phyloP scores from a whole-genome alignment of 2,797 vertebrate species.

The Poecilia velifera region DNA sequence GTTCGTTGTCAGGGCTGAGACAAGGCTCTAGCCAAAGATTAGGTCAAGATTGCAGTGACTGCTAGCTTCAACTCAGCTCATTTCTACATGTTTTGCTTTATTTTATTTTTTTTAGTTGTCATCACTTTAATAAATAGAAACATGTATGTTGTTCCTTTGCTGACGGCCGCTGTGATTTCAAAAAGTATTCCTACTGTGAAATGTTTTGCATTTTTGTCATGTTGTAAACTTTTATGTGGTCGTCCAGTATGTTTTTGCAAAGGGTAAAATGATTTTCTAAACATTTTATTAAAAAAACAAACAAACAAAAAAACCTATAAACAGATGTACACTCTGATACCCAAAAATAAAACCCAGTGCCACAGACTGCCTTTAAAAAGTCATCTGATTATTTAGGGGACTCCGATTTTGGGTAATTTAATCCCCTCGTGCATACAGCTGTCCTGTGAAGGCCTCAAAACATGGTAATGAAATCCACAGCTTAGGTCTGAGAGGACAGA shows the following conservation, averaged over 20 bases:
- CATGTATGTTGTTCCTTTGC: not conserved
- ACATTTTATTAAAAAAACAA: not conserved
- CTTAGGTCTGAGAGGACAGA: not conserved
- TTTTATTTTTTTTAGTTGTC: constrained; percentile 7
- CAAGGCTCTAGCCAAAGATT: constrained; percentile 61
- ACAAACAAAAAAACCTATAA: not conserved
- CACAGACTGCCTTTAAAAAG: too few species aligned
- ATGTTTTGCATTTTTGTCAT: not conserved
- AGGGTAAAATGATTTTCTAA: not conserved
- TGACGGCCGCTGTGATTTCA: not conserved
- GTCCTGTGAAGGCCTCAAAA: not conserved
- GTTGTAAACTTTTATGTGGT: not conserved
- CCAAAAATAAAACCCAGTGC: too few species aligned
- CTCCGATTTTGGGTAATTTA: not conserved
- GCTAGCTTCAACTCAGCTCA: constrained; percentile 48
- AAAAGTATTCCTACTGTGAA: not conserved
- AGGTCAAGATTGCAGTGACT: constrained; percentile 59
- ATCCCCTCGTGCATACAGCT: not conserved
- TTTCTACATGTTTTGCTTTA: constrained; percentile 39
- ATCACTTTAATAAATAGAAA: not conserved
- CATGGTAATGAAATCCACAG: not conserved
- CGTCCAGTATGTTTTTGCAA: not conserved
- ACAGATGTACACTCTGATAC: too few species aligned
- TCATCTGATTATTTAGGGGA: not conserved
- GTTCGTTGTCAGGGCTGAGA: constrained; percentile 37